These are phyloP conservation scores for Bimastos eiseni DNA, from an alignment of 2,888 invertebrate species.

Conservation along the genomic window DNA sequence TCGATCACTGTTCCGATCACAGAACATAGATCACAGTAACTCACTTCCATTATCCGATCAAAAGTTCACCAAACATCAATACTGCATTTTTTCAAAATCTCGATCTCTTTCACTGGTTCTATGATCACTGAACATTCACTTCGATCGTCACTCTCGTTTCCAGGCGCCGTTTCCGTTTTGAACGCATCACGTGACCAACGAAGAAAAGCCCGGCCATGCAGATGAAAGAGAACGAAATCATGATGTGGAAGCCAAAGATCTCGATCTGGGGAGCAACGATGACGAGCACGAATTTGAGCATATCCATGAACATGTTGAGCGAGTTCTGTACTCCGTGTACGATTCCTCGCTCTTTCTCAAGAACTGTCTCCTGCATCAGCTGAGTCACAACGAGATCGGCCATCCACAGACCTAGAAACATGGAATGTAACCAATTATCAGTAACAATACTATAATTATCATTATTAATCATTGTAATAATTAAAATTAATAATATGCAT, in stretches of 20 bases:
- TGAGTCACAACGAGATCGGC: conserved; percentile 66
- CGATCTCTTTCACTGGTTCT: neutral
- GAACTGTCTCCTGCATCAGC: conserved; percentile 64
- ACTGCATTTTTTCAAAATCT: neutral
- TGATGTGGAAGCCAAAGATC: conserved; percentile 64
- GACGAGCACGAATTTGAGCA: conserved; percentile 64
- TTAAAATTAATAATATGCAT: too few species aligned
- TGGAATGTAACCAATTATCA: neutral
- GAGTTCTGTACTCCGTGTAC: conserved; percentile 66
- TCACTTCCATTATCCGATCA: neutral
- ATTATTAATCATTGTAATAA: too few species aligned
- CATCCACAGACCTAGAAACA: conserved; percentile 65
- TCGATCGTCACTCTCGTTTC: neutral
- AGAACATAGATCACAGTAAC: neutral
- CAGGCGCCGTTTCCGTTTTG: neutral
- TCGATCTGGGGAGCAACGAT: conserved; percentile 63
- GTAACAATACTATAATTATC: too few species aligned
- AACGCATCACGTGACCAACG: conserved; percentile 49
- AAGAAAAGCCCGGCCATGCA: conserved; percentile 52
- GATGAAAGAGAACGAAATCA: conserved; percentile 62
- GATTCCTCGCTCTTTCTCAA: conserved; percentile 63
- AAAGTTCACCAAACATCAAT: neutral
- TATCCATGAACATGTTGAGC: conserved; percentile 65
- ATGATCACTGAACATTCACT: neutral
- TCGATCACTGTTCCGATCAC: neutral